These are phyloP conservation scores for Sandelia bainsii DNA, from an alignment of 2,797 vertebrate species.

Conservation along the genomic window DNA sequence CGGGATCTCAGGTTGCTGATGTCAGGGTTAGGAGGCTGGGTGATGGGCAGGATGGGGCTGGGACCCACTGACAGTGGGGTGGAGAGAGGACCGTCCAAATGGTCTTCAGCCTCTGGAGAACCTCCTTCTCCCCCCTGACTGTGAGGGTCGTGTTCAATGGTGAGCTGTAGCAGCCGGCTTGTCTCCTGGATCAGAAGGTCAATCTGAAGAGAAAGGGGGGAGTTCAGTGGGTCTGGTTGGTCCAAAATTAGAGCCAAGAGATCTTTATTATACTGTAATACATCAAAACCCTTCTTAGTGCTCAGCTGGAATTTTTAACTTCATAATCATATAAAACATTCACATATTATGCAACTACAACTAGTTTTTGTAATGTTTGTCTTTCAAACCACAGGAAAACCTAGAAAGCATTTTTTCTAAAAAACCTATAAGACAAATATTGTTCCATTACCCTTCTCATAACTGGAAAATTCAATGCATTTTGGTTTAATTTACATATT, in stretches of 20 bases:
- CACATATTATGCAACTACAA: too few relatives aligned
- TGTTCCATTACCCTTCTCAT: neutral
- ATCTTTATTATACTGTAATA: neutral
- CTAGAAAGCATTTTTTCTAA: neutral
- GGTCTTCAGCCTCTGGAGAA: slow-evolving; percentile 64
- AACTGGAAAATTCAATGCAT: neutral
- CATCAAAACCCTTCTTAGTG: neutral
- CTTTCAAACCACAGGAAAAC: neutral
- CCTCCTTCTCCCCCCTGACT: slow-evolving; percentile 72
- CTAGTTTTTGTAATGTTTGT: neutral
- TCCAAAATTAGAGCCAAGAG: slow-evolving; percentile 11
- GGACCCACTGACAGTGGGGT: slow-evolving; percentile 79
- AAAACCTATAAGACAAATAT: neutral
- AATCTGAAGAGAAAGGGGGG: slow-evolving; percentile 82
- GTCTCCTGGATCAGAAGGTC: slow-evolving; percentile 96
- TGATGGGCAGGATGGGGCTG: slow-evolving; percentile 83
- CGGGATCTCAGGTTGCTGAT: slow-evolving; percentile 78
- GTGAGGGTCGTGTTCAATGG: slow-evolving; percentile 95
- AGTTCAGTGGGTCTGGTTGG: slow-evolving; percentile 10
- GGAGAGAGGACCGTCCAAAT: slow-evolving; percentile 68
- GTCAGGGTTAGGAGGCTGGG: slow-evolving; percentile 82
- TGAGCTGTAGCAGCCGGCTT: slow-evolving; percentile 94
- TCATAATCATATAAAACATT: neutral
- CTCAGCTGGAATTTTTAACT: neutral
- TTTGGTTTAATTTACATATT: neutral